Base-by-base conservation (phyloP, 2,888 invertebrate genomes). In the Hylaea fasciaria region DNA sequence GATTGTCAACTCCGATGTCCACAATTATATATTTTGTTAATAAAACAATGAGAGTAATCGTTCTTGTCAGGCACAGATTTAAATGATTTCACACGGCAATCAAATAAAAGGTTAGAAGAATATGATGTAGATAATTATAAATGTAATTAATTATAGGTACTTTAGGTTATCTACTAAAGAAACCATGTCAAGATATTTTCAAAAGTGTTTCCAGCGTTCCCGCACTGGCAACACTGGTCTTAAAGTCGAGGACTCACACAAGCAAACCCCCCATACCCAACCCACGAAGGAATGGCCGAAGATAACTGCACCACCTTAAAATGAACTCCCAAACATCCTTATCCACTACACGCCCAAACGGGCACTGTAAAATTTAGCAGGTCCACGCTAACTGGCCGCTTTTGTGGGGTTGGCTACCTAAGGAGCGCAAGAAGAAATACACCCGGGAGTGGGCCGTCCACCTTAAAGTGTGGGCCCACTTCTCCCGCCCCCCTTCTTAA, bases 371-470 rank as follows among this genome's bases (percentile, higher is more conserved):
- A 82, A 78, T 83, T 78, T 72, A 75, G 67, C 71, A 80, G 90
- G 71, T 86, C 89, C 74, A 70, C 62, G 22, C 69, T 67, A 68
- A 72, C 65, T 89, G 87, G 90, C 22, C 71, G 74, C 61, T 64
- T 62, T 72, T 55, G 60, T 55, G 60, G 71, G 79, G 79, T 72
- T 66, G 71, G 63, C 73, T 72, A 71, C 77, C 80, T 80, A 90
- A 90, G 89, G 88, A 90, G 85, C 82, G 83, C 81, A 82, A 88
- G 89, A 91, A 91, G 91, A 89, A 90, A 87, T 83, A 71, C 87
- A 84, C 66, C 52, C 63, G 70, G 70, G 70, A 70, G 62, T 62
- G 58, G 64, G 55, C 64, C 55, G 62, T 22, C 69, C 82, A 77
- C 78, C 85, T 85, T 83, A 84, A 83, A 86, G 88, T 82, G 83